These are phyloP conservation scores for Sus scrofa DNA, from an alignment of 2,113 vertebrate genomes.

Conservation along the genomic window T2T-Sscrofa CM000817.6:146064501-146065000, in stretches of 20 bases:
- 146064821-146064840: not conserved
- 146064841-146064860: not conserved
- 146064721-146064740: not conserved
- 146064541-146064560: not conserved
- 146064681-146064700: not conserved
- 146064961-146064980: not conserved
- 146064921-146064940: not conserved
- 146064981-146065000: not conserved
- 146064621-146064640: not conserved
- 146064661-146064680: not conserved
- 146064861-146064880: not conserved
- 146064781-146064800: not conserved
- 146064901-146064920: not conserved
- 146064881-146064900: not conserved
- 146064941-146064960: not conserved
- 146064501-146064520: not conserved
- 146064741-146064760: not conserved
- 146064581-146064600: not conserved
- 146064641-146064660: not conserved
- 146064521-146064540: not conserved
- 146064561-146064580: not conserved
- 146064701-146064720: not conserved
- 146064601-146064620: not conserved
- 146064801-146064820: not conserved
- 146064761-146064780: not conserved